phyloP scores from a whole-genome alignment of 2,113 vertebrate genomes.

The Sterrhoptilus dennistouni region DNA sequence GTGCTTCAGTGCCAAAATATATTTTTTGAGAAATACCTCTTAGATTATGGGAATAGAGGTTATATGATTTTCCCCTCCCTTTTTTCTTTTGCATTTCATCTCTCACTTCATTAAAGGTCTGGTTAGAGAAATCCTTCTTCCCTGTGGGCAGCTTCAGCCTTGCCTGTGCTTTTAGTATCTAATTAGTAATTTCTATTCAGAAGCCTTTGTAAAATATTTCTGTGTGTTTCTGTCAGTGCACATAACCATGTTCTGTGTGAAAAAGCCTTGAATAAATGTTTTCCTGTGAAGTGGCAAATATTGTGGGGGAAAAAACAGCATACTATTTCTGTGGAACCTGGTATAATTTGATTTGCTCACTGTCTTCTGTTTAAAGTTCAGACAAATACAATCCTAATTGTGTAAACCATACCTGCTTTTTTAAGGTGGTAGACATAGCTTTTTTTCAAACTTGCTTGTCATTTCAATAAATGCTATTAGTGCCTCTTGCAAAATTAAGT shows the following conservation, averaged over 20 bases:
- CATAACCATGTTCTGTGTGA: neutral
- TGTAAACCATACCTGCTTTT: neutral
- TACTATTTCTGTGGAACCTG: neutral
- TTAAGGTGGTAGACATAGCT: neutral
- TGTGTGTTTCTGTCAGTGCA: neutral
- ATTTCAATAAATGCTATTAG: neutral
- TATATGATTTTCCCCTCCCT: neutral
- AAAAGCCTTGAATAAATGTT: neutral
- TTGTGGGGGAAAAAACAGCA: neutral
- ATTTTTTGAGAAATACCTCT: neutral
- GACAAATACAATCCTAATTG: neutral
- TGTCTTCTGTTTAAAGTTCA: neutral
- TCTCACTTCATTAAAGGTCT: neutral
- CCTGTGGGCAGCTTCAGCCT: neutral
- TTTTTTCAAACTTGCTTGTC: neutral
- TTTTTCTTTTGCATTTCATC: neutral
- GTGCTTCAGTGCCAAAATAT: neutral
- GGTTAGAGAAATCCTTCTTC: neutral
- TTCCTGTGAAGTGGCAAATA: neutral
- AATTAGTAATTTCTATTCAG: neutral
- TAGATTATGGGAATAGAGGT: neutral
- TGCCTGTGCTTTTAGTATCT: constrained; percentile 2
- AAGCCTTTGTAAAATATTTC: neutral
- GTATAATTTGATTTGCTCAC: neutral
- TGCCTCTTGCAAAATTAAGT: neutral